Percentiles rank a stretch among this genome's conserved stretches.
Evolutionary conservation across 2,888 invertebrate species (phyloP).

Genomic region (Cerastis leucographa): DNA sequence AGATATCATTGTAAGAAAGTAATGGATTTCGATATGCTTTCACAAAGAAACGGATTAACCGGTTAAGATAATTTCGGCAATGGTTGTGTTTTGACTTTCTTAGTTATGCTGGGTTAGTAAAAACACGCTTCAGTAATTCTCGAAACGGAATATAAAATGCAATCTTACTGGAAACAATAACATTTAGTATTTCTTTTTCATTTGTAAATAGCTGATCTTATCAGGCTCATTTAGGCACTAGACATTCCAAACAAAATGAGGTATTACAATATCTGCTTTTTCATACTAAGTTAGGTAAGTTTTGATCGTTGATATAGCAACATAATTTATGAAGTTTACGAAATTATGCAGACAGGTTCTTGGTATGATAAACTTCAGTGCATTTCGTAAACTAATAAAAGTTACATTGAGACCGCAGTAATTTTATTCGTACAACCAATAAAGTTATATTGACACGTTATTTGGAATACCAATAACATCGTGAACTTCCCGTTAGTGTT

Average conservation of each 20-base stretch:
- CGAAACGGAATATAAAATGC: slow-evolving; percentile 25
- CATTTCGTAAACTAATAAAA: slow-evolving; percentile 39
- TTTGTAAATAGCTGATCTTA: not conserved
- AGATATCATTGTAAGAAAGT: slow-evolving; percentile 52
- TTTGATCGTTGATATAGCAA: not conserved
- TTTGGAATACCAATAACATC: slow-evolving; percentile 19
- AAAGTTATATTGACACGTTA: slow-evolving; percentile 21
- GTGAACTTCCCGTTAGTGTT: slow-evolving; percentile 13
- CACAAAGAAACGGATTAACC: slow-evolving; percentile 62
- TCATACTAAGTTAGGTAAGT: not conserved
- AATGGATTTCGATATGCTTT: slow-evolving; percentile 66
- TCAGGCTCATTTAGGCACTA: not conserved
- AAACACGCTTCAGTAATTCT: slow-evolving; percentile 21
- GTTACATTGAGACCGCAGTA: not conserved
- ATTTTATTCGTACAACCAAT: not conserved
- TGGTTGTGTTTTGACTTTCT: slow-evolving; percentile 35
- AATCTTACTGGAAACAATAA: slow-evolving; percentile 15
- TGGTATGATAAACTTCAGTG: not conserved
- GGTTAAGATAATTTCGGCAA: slow-evolving; percentile 55
- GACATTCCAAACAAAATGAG: not conserved
- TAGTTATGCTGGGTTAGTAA: slow-evolving; percentile 38
- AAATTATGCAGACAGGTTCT: slow-evolving; percentile 22
- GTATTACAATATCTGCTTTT: not conserved
- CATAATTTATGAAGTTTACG: not conserved
- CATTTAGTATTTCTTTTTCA: not conserved